These are phyloP conservation scores for Xiphias gladius DNA, from an alignment of 2,113 vertebrate genomes.

Conservation along the genomic window DNA sequence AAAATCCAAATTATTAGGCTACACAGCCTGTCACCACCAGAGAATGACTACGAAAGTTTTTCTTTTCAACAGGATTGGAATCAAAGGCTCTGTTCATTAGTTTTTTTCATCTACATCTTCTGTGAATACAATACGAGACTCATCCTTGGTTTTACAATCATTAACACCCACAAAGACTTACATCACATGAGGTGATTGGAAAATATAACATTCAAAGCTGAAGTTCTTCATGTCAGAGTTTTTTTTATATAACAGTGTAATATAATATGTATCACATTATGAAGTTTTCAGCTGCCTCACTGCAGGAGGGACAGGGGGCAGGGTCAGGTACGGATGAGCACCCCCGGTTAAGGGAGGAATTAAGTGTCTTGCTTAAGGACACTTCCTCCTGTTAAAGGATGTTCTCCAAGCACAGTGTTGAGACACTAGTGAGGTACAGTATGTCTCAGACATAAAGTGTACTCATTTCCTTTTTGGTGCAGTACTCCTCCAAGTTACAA, in stretches of 20 bases:
- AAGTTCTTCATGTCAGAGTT: background rate
- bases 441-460: background rate
- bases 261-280: constrained; percentile 1
- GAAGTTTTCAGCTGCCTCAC: background rate
- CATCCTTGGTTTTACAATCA: background rate
- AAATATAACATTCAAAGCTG: background rate
- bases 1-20: background rate
- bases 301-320: constrained; percentile 5
- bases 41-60: background rate
- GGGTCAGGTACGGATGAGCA: background rate
- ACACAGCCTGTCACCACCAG: no score
- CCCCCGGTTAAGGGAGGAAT: background rate
- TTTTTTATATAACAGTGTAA: background rate
- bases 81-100: background rate
- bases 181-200: background rate
- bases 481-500: background rate
- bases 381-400: background rate
- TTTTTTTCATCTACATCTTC: background rate
- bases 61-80: background rate
- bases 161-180: background rate
- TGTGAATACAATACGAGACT: background rate
- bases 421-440: background rate
- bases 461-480: background rate
- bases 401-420: constrained; percentile 5
- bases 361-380: constrained; percentile 42